These are phyloP conservation scores for Isichthys henryi DNA, from an alignment of 2,113 vertebrate genomes.

Conservation along the genomic window DNA sequence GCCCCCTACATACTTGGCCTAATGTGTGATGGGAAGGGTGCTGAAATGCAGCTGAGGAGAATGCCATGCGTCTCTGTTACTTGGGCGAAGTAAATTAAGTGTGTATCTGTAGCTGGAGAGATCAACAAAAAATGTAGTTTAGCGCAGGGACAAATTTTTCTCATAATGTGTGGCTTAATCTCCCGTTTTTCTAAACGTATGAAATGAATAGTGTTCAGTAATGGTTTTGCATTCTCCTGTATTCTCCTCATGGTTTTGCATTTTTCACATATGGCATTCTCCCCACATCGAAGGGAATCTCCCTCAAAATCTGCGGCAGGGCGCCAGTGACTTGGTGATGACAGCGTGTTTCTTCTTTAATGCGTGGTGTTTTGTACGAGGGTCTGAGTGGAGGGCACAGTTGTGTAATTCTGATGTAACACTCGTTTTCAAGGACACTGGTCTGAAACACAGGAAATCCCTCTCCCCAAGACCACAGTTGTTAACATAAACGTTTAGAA, in stretches of 20 bases:
- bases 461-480: background rate
- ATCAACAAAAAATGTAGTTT: background rate
- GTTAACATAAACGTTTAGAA: background rate
- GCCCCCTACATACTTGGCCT: constrained; percentile 26
- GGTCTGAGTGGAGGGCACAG: background rate
- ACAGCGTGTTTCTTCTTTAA: background rate
- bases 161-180: background rate
- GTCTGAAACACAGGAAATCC: background rate
- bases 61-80: background rate
- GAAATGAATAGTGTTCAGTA: background rate
- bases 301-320: background rate
- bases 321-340: background rate
- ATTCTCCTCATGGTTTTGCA: background rate
- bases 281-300: background rate
- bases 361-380: background rate
- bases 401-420: constrained; percentile 5
- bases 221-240: background rate
- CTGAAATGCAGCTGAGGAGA: background rate
- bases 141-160: background rate
- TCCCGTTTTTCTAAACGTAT: background rate
- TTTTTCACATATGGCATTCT: background rate
- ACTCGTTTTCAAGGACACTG: background rate
- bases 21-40: constrained; percentile 45
- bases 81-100: background rate
- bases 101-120: background rate